These are phyloP conservation scores for Galaxea fascicularis DNA, from an alignment of 92 coral and sea anemone species.

Conservation along the genomic window DNA sequence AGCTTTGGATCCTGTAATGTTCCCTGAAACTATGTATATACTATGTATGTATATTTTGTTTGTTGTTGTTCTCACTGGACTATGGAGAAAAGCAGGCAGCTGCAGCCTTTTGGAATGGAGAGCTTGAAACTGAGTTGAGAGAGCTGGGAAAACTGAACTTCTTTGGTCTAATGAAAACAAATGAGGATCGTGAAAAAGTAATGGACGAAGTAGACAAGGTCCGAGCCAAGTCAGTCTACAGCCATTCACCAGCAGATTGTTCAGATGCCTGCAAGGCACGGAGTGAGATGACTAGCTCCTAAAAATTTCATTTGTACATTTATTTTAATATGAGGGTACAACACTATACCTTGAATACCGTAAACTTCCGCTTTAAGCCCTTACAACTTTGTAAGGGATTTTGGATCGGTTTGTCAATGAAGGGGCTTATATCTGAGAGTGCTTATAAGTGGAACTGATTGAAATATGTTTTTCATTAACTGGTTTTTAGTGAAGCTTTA, in stretches of 20 bases:
- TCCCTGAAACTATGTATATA: too few relatives aligned
- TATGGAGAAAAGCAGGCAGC: constrained; percentile 55
- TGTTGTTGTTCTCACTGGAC: not conserved
- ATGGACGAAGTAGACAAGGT: constrained; percentile 50
- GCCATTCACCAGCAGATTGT: too few relatives aligned
- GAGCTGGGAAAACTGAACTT: constrained; percentile 39
- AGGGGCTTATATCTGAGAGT: too few relatives aligned
- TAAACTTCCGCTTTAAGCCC: too few relatives aligned
- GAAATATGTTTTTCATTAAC: too few relatives aligned
- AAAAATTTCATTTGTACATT: not conserved
- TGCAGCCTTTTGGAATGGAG: constrained; percentile 52
- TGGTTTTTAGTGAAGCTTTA: too few relatives aligned
- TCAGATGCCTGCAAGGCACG: constrained; percentile 49
- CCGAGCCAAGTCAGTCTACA: constrained; percentile 45
- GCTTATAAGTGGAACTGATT: too few relatives aligned
- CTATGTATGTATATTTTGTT: too few relatives aligned
- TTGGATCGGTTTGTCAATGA: too few relatives aligned
- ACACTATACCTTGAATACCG: not conserved
- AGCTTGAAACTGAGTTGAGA: constrained; percentile 34
- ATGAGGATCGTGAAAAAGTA: constrained; percentile 52
- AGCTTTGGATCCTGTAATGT: too few relatives aligned
- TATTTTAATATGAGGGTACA: not conserved
- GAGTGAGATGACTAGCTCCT: constrained; percentile 26
- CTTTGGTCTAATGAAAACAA: constrained; percentile 25
- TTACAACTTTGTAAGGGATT: too few relatives aligned